phyloP scores from a whole-genome alignment of 1,140 invertebrate genomes.

The Ceratina calcarata region DNA sequence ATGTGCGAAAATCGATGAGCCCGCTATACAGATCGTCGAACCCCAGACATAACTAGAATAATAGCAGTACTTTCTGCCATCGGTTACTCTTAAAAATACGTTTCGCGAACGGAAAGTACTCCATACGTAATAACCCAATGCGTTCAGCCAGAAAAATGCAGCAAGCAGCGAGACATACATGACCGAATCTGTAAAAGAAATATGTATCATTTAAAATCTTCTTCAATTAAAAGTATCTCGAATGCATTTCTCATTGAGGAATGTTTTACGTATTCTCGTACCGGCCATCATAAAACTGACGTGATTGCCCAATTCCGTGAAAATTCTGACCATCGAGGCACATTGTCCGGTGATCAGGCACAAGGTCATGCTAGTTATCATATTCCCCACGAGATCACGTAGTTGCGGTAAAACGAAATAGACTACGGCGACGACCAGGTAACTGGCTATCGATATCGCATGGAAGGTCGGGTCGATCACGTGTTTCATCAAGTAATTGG shows the following conservation, averaged over 20 bases:
- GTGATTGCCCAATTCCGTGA: slow-evolving; percentile 89
- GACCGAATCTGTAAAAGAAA: slow-evolving; percentile 84
- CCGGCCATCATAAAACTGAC: slow-evolving; percentile 89
- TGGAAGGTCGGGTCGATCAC: slow-evolving; percentile 89
- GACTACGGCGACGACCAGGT: slow-evolving; percentile 88
- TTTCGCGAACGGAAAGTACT: slow-evolving; percentile 91
- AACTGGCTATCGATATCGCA: slow-evolving; percentile 85
- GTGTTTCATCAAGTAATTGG: slow-evolving; percentile 86
- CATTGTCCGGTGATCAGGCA: slow-evolving; percentile 88
- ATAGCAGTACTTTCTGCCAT: slow-evolving; percentile 91
- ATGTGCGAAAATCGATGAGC: slow-evolving; percentile 88
- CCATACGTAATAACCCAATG: slow-evolving; percentile 92
- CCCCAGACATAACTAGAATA: slow-evolving; percentile 90
- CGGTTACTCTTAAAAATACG: slow-evolving; percentile 90
- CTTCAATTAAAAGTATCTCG: not conserved
- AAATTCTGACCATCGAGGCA: slow-evolving; percentile 88
- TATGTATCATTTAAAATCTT: not conserved
- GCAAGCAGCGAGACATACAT: slow-evolving; percentile 87
- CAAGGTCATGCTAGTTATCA: slow-evolving; percentile 88
- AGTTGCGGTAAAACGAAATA: slow-evolving; percentile 92
- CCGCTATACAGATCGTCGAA: slow-evolving; percentile 85
- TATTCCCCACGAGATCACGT: slow-evolving; percentile 90
- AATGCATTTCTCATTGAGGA: not conserved
- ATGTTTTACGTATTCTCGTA: slow-evolving; percentile 66
- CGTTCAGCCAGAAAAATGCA: slow-evolving; percentile 92